Percentiles rank a stretch among this genome's conserved stretches.
phyloP scores from a whole-genome alignment of 1,140 invertebrate species.

The Drosophila truncata region DNA sequence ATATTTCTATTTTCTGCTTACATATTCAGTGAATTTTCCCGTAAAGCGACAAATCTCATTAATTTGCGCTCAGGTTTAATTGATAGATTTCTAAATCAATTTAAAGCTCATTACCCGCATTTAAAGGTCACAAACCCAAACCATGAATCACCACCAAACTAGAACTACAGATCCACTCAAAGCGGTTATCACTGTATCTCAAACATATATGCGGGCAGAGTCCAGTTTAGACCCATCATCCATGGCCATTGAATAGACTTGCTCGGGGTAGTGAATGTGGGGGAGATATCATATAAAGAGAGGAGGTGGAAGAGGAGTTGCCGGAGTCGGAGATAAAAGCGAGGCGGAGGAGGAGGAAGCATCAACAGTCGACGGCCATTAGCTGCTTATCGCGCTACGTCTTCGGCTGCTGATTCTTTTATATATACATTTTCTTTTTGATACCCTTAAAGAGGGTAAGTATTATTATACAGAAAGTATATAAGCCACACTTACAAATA shows the following conservation, averaged over 20 bases:
- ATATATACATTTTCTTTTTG: conserved; percentile 26
- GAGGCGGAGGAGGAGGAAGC: conserved; percentile 32
- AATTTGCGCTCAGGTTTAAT: neutral
- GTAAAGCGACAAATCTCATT: neutral
- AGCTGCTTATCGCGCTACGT: conserved; percentile 77
- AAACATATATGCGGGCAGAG: conserved; percentile 49
- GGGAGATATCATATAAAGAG: neutral
- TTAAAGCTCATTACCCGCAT: conserved; percentile 26
- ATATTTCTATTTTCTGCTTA: neutral
- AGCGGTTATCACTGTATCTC: conserved; percentile 35
- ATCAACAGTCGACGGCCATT: conserved; percentile 70
- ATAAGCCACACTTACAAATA: neutral
- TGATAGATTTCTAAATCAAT: neutral
- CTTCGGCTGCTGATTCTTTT: conserved; percentile 45
- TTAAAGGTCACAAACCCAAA: neutral
- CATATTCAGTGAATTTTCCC: neutral
- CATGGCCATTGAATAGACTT: conserved; percentile 45
- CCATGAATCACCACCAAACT: neutral
- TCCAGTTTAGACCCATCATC: conserved; percentile 37
- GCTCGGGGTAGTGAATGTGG: conserved; percentile 10
- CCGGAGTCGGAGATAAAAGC: conserved; percentile 30
- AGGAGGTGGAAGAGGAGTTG: neutral
- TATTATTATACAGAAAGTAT: neutral
- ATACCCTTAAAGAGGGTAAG: conserved; percentile 1
- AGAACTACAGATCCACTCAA: conserved; percentile 15